These are phyloP conservation scores for Graptemys geographica DNA, from an alignment of 2,797 vertebrate genomes.

Conservation along the genomic window DNA sequence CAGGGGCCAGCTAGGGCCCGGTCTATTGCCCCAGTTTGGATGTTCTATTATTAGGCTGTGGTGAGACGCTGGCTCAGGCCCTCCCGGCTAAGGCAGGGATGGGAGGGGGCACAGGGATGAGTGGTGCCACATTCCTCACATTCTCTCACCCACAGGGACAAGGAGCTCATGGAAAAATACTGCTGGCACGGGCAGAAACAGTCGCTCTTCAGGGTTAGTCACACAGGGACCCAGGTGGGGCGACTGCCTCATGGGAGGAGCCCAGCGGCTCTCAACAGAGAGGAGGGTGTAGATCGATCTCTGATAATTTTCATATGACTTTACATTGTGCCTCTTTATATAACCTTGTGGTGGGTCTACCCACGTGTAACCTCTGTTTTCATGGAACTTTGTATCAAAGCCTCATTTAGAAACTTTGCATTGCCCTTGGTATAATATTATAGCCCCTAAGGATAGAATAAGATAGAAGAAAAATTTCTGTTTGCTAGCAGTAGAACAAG, in stretches of 20 bases:
- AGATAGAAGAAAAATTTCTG: too few species aligned
- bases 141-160: slow-evolving; percentile 66
- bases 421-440: too few species aligned
- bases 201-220: background rate
- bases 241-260: background rate
- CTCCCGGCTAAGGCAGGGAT: background rate
- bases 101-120: slow-evolving; percentile 41
- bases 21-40: background rate
- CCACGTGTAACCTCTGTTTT: too few species aligned
- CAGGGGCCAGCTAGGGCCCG: background rate
- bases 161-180: slow-evolving; percentile 40
- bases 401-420: too few species aligned
- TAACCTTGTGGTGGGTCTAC: too few species aligned
- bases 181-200: slow-evolving; percentile 20
- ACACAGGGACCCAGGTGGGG: background rate
- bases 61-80: background rate
- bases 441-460: too few species aligned
- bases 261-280: background rate
- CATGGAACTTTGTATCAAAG: too few species aligned
- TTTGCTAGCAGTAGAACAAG: too few species aligned
- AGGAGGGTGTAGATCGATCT: too few species aligned
- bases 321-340: too few species aligned
- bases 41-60: background rate
- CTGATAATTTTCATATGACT: too few species aligned
- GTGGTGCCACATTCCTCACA: slow-evolving; percentile 65